Evolutionary conservation across 1,140 invertebrate species (phyloP), one percentile per base, ranked within the genome.

Genomic region (Rhopalosiphum padi): DNA sequence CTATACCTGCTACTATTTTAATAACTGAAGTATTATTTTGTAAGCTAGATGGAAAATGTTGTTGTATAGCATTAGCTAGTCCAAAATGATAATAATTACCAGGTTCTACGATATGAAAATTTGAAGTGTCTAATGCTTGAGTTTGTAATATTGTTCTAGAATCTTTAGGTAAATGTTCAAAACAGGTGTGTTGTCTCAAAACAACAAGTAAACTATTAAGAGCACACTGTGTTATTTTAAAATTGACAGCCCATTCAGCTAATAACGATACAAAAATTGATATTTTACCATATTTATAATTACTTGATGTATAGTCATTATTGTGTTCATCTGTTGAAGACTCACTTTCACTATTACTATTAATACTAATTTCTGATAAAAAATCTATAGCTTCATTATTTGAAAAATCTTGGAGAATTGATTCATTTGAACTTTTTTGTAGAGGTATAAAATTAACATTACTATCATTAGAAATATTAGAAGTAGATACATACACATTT

Each of bases 71-170:
- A 86, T 86, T 93, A 48, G 90, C 37, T 25, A 94, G 3, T 5
- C 93, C 93, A 53, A 93, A 94, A 93, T 94, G 94, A 85, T 87
- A 93, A 60, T 94, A 94, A 41, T 94, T n/a, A 35, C 94, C 94
- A 30, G 48, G 51, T 85, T 85, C 83, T 85, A 85, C 83, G 7
- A 4, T 22, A n/a, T 85, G 41, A 30, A 85, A 25, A 85, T 85
- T 85, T 85, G 41, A 43, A 11, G 2, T 85, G 2, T 85, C 41
- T 41, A 85, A 43, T 85, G 83, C 7, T 85, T 85, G 41, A 43
- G 83, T 85, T n/a, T 85, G 83, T 43, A 85, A 85, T 1, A 85
- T 85, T 25, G 41, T 85, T 43, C 83, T 85, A 43, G 83, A 85
- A 43, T 85, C 83, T 85, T 85, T 85, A 43, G 37, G 83, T 43